These are phyloP conservation scores for Rhyzopertha dominica DNA, from an alignment of 1,140 invertebrate genomes.

Conservation along the genomic window DNA sequence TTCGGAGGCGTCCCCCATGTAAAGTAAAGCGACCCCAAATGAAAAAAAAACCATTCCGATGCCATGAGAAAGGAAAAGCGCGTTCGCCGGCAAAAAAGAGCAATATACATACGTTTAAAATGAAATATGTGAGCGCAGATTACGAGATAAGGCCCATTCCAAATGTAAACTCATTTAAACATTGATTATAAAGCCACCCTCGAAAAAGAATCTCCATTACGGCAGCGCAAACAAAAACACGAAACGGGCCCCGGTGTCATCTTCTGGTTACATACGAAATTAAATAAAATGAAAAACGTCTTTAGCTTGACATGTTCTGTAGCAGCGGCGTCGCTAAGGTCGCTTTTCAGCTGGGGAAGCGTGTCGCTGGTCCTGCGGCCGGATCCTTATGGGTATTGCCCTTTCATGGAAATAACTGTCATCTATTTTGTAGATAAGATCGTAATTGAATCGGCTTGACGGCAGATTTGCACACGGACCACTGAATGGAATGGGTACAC, in stretches of 20 bases:
- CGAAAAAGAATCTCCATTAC: constrained; percentile 24
- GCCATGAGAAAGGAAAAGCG: too few relatives aligned
- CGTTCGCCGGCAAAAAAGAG: too few relatives aligned
- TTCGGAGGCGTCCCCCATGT: too few relatives aligned
- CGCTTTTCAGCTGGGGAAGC: constrained; percentile 11
- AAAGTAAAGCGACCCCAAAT: too few relatives aligned
- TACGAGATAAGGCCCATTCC: constrained; percentile 17
- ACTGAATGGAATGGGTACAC: constrained; percentile 37
- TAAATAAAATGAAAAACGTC: constrained; percentile 40
- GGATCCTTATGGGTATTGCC: constrained; percentile 43
- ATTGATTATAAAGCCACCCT: constrained; percentile 19
- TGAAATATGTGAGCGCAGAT: constrained; percentile 21
- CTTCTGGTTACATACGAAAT: constrained; percentile 35
- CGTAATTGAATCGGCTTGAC: constrained; percentile 47
- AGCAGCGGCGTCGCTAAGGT: constrained; percentile 20
- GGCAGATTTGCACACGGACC: constrained; percentile 46
- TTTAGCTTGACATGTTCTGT: constrained; percentile 29
- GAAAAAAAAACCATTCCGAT: too few relatives aligned
- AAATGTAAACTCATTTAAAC: constrained; percentile 22
- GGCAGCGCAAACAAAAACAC: constrained; percentile 29
- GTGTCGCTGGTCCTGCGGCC: too few relatives aligned
- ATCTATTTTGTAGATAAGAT: constrained; percentile 48
- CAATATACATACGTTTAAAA: constrained; percentile 18
- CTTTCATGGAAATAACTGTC: constrained; percentile 48
- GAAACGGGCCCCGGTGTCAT: constrained; percentile 27